A percentile compares a stretch with the other conserved stretches of the same genome.
These are phyloP conservation scores for Calephelis virginiensis DNA, from an alignment of 1,140 invertebrate genomes.

Conservation along the genomic window DNA sequence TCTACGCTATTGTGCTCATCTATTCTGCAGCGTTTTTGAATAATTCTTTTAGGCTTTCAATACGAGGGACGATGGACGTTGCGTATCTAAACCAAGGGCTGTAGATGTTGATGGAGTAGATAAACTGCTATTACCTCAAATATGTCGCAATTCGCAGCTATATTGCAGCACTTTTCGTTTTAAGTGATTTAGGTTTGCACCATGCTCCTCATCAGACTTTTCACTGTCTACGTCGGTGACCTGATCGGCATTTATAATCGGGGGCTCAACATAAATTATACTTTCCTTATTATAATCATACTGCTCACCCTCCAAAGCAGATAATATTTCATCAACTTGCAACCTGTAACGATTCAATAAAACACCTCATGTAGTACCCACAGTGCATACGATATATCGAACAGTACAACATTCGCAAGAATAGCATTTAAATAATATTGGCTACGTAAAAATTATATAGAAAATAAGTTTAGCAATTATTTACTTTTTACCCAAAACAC, in stretches of 20 bases:
- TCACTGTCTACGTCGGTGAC: conserved; percentile 25
- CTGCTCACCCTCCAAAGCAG: conserved; percentile 21
- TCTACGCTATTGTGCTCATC: no score
- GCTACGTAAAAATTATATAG: conserved; percentile 13
- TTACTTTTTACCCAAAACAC: no score
- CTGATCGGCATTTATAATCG: conserved; percentile 21
- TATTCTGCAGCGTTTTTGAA: no score
- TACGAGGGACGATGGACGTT: conserved; percentile 2
- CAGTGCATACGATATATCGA: conserved; percentile 22
- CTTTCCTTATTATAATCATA: conserved; percentile 11
- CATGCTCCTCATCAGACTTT: conserved; percentile 28
- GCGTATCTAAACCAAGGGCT: conserved; percentile 17
- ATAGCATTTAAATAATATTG: neutral
- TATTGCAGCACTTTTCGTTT: conserved; percentile 10
- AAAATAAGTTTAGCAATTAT: neutral
- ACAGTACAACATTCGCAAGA: conserved; percentile 5
- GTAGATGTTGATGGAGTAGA: conserved; percentile 8
- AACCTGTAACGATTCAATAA: conserved; percentile 21
- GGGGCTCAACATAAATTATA: conserved; percentile 25
- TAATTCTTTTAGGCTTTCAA: no score
- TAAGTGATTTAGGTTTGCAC: conserved; percentile 27
- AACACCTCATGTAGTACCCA: conserved; percentile 18
- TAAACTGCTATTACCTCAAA: conserved; percentile 1
- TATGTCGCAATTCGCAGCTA: conserved; percentile 17
- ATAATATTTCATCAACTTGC: conserved; percentile 22